Evolutionary conservation across 2,888 invertebrate species (phyloP), one percentile per base, ranked within the genome.

Genomic region (Chloromyia formosa): DNA sequence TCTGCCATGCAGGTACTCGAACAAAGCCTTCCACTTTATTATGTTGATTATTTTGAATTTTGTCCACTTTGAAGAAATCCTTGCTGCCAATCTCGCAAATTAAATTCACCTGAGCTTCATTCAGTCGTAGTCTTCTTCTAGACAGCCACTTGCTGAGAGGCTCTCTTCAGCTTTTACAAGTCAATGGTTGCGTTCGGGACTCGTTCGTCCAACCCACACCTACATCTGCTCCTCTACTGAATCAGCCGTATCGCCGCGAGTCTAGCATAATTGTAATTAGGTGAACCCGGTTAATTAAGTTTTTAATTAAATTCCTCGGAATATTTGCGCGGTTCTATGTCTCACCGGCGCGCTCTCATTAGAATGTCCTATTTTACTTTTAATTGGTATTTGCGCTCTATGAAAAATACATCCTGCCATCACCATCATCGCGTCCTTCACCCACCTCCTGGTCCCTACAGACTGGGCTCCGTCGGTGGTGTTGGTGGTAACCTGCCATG

Each of bases 251-350:
- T n/a, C 10, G 49, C 49, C 49, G 16, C 49, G 49, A 49, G 16
- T 49, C 49, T 49, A 12, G 72, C 66, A 78, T 75, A 77, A 78
- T 78, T 76, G 77, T 77, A 77, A 78, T 78, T 76, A 78, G 78
- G 76, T 77, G 76, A 78, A 78, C 77, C 78, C 77, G 77, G 77
- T 77, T 78, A 78, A 78, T 78, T 78, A 76, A 77, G 78, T 77
- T 78, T 77, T 78, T 78, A 78, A 78, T 77, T 77, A 76, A 78
- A 78, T 78, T 76, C 72, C 76, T 73, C 62, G 75, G 75, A 77
- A 78, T 78, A 78, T 78, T 78, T 78, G 78, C 75, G 74, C 76
- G 75, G 76, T 69, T 76, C 75, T 74, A 76, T 74, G 76, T 77
- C 77, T 77, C 78, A 72, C 74, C 61, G 74, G 69, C 75, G 74